Base-by-base conservation (phyloP, 2,888 invertebrate genomes). In the Clepsis dumicolana region DNA sequence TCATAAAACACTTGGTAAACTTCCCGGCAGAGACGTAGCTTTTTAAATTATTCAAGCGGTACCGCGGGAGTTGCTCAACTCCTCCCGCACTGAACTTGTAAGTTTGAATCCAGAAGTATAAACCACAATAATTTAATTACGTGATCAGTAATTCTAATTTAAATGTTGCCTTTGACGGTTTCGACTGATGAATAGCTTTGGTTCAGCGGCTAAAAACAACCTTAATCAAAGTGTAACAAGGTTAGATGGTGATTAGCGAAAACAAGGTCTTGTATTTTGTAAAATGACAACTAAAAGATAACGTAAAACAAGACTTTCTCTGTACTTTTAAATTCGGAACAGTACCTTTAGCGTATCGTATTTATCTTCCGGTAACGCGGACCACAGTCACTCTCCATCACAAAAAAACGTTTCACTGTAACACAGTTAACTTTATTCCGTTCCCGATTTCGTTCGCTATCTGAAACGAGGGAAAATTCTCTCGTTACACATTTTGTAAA, bases 381-480 rank as follows among this genome's bases (percentile, higher is more conserved):
- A 79, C 73, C 75, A 78, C 84, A 77, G 70, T 78, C 65, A 80
- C 80, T 80, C 84, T 81, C 84, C 88, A 89, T 89, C 77, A 87
- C 87, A 87, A 77, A 67, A 21, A 64, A 71, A 66, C 74, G 71
- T 77, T 73, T 76, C 76, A 82, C 76, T 74, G 70, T 75, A 73
- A 77, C 73, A 78, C 73, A 71, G 65, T 73, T 77, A 73, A 72
- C 71, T 75, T 65, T 73, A 76, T 76, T 70, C 71, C 71, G 76
- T 79, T 72, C 44, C 72, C 71, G 72, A 74, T 73, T 79, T 73
- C 73, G 73, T 77, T 79, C 72, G 75, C 73, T 81, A 88, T 87
- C 91, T 91, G 91, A 87, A 91, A 91, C 81, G 87, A 89, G 75
- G 83, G 78, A 86, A 80, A 88, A 82, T 71, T 74, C 57, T 76